Base-by-base conservation (phyloP, 2,113 vertebrate genomes). In the Heliornis fulica region DNA sequence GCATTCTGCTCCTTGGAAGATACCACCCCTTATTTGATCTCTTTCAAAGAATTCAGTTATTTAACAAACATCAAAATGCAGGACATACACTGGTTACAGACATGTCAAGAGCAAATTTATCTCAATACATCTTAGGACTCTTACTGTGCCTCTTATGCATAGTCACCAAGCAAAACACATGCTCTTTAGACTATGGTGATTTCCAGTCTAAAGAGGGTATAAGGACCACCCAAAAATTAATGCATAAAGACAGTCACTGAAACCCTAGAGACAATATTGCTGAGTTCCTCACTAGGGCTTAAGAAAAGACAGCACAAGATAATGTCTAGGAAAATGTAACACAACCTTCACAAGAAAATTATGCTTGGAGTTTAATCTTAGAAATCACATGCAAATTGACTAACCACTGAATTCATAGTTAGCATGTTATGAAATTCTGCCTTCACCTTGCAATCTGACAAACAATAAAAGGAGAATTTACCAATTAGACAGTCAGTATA, bases 101-200 rank as follows among this genome's bases (percentile, higher is more conserved):
- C 20, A 45, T 6, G n/a, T 3, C 51, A 83, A 43, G 22, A 75
- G 18, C 19, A 68, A 32, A 87, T 40, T 2, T 66, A 25, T 38
- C 45, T 59, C 46, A 20, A 34, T n/a, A 46, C 2, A 23, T 50
- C 51, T 48, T 7, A 41, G 36, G 36, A 74, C 15, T 83, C n/a
- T 21, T 48, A 16, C 21, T 31, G 38, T 78, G 41, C 38, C 36
- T 72, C 20, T 68, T 0, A 0, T 66, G 22, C 45, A 32, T 0
- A 31, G n/a, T 19, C 66, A 59, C 34, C 34, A 46, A 83, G 40
- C 20, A 51, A 76, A 84, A 26, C 1, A 0, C 43, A 32, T 8
- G 6, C 5, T 74, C 15, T 63, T 75, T 38, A 63, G 34, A 51
- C 28, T 65, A 17, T 0, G 1, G 6, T 22, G 50, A 61, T 57